Percentiles rank a stretch among this genome's conserved stretches.
Conservation (phyloP, 2,888 invertebrate species). For the Ypsolopha sequella region DNA sequence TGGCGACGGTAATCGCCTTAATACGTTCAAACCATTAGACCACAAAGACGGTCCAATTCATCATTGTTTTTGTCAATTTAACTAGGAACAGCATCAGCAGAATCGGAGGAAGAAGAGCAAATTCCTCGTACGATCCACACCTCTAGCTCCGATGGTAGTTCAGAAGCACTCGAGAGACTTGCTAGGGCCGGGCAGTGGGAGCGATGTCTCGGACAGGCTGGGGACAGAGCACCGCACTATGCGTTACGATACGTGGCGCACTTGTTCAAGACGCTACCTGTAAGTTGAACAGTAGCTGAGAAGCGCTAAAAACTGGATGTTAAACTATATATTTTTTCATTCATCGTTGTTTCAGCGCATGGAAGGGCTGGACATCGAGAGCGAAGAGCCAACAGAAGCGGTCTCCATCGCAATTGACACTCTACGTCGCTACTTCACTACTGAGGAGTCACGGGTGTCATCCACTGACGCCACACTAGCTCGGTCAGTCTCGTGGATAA, state of each 20-base stretch:
- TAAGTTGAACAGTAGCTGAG: conserved; percentile 12
- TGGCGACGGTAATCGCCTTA: too few species aligned
- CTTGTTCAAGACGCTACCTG: conserved; percentile 47
- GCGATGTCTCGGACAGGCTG: conserved; percentile 57
- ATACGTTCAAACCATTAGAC: too few species aligned
- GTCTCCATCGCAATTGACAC: conserved; percentile 44
- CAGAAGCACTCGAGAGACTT: conserved; percentile 41
- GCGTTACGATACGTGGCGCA: conserved; percentile 50
- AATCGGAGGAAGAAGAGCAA: conserved; percentile 31
- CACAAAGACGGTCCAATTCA: too few species aligned
- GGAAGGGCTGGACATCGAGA: conserved; percentile 49
- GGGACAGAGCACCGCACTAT: conserved; percentile 42
- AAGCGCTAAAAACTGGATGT: too few species aligned
- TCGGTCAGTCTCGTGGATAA: conserved; percentile 41
- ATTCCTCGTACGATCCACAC: conserved; percentile 4
- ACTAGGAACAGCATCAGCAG: conserved; percentile 21
- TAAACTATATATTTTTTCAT: too few species aligned
- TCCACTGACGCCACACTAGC: conserved; percentile 16
- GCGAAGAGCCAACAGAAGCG: conserved; percentile 49
- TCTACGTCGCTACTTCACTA: conserved; percentile 38
- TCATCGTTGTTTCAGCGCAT: conserved; percentile 42
- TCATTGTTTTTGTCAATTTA: too few species aligned
- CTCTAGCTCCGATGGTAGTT: conserved; percentile 11
- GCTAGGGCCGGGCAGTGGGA: conserved; percentile 59
- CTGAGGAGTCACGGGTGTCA: background rate